Evolutionary conservation across 2,888 invertebrate species (phyloP), one percentile per base, ranked within the genome.

Genomic region (Pandemis corylana): DNA sequence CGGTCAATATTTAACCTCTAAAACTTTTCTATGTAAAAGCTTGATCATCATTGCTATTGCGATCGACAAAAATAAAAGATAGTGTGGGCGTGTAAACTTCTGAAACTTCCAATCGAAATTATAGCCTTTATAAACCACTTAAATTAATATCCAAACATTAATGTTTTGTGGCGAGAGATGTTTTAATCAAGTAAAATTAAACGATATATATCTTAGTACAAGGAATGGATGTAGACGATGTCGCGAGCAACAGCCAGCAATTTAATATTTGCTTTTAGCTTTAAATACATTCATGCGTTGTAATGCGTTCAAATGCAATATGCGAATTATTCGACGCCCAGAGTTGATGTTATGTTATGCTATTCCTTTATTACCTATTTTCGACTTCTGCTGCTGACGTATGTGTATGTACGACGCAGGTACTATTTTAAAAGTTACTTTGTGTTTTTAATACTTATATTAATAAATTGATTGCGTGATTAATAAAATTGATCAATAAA

Each of bases 11-110:
- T 51, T 51, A n/a, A n/a, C 49, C 49, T 4, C 13, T 51, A 51
- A 53, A 53, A 15, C 53, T 53, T 53, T 53, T 15, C n/a, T 15
- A 15, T 53, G 53, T 53, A 53, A 53, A 53, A 53, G 53, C n/a
- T 53, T 15, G 6, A 53, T 53, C 6, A 7, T 53, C 53, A 15
- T 15, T 53, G 53, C 15, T 53, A 7, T 53, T 3, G 15, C 15
- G 53, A 53, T 15, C 3, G 53, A n/a, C n/a, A 53, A 53, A 53
- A 53, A 53, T 51, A 51, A 51, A 51, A 51, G n/a, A 51, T 51
- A 53, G 53, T 15, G 53, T 53, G 53, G 53, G 53, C 15, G 15
- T 46, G 10, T 46, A 51, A 13, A 51, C 53, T 53, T 15, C 15
- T 5, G 15, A 7, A 53, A 53, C 53, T 53, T 13, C 20, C 53